phyloP scores from a whole-genome alignment of 1,140 invertebrate species.

The Sycophila sp. region DNA sequence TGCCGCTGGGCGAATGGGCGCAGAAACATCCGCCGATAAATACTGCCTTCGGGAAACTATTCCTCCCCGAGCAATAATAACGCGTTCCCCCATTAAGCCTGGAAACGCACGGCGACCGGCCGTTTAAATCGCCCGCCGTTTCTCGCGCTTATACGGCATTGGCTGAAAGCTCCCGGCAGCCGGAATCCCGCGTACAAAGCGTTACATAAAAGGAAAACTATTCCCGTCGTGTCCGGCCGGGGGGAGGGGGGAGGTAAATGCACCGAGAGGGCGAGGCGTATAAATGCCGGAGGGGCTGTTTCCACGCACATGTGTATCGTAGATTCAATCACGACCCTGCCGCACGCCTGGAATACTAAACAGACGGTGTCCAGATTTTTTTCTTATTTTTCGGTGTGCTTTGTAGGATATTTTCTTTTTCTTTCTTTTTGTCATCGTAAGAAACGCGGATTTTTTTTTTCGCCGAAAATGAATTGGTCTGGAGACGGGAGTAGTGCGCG shows the following conservation, averaged over 20 bases:
- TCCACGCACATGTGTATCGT: conserved; percentile 22
- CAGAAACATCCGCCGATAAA: too few relatives aligned
- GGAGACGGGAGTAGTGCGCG: too few relatives aligned
- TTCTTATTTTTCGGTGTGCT: background rate
- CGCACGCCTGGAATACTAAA: conserved; percentile 38
- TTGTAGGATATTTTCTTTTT: background rate
- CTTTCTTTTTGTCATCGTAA: background rate
- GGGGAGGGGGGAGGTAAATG: background rate
- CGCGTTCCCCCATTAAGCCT: background rate
- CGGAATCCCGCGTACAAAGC: background rate
- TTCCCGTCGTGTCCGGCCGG: conserved; percentile 25
- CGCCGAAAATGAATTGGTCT: too few relatives aligned
- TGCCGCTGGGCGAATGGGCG: too few relatives aligned
- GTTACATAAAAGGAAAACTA: conserved; percentile 27
- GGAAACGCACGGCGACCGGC: background rate
- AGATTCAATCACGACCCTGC: conserved; percentile 47
- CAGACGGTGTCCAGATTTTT: conserved; percentile 1
- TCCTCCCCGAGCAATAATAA: conserved; percentile 8
- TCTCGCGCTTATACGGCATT: too few relatives aligned
- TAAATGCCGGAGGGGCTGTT: conserved; percentile 41
- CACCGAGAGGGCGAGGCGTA: conserved; percentile 1
- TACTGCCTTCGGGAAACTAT: conserved; percentile 8
- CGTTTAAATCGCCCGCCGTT: background rate
- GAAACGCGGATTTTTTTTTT: too few relatives aligned
- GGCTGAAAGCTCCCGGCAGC: too few relatives aligned